Conservation (phyloP, 2,888 invertebrate genomes). For the Psylliodes chrysocephalus region DNA sequence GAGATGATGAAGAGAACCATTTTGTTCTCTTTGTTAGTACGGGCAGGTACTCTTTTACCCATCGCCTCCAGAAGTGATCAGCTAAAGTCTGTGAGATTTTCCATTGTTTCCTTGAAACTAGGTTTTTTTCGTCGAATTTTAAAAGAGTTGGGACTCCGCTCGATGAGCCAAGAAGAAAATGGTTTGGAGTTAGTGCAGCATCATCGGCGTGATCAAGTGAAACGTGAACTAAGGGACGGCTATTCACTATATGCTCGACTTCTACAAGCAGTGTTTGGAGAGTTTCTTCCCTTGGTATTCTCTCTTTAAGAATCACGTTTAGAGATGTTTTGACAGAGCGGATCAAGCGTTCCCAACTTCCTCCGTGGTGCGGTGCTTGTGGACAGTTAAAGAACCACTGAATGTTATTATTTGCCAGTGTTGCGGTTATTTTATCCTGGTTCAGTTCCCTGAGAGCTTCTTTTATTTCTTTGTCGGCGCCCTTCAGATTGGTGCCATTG, state of each 20-base stretch:
- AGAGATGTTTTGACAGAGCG: conserved; percentile 4
- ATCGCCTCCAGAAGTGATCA: conserved; percentile 8
- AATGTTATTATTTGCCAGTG: background rate
- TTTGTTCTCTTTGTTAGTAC: conserved; percentile 14
- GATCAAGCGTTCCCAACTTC: conserved; percentile 8
- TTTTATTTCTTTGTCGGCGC: background rate
- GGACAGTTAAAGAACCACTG: background rate
- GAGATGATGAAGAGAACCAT: background rate
- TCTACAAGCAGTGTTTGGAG: background rate
- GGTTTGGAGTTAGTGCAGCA: conserved; percentile 7
- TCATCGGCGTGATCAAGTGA: too few species aligned
- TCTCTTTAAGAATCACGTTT: background rate
- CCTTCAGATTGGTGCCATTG: conserved; percentile 14
- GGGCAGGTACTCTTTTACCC: conserved; percentile 5
- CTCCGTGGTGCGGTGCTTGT: background rate
- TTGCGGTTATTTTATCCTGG: background rate
- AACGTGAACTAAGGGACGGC: too few species aligned
- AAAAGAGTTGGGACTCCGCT: background rate
- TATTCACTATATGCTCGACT: too few species aligned
- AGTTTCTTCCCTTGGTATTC: background rate
- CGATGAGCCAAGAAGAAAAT: background rate
- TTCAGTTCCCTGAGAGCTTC: background rate
- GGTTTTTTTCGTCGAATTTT: background rate
- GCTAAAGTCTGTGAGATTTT: background rate
- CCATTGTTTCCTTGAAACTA: conserved; percentile 4